Conservation (phyloP, 2,113 vertebrate species). For the Lycaon pictus region DNA sequence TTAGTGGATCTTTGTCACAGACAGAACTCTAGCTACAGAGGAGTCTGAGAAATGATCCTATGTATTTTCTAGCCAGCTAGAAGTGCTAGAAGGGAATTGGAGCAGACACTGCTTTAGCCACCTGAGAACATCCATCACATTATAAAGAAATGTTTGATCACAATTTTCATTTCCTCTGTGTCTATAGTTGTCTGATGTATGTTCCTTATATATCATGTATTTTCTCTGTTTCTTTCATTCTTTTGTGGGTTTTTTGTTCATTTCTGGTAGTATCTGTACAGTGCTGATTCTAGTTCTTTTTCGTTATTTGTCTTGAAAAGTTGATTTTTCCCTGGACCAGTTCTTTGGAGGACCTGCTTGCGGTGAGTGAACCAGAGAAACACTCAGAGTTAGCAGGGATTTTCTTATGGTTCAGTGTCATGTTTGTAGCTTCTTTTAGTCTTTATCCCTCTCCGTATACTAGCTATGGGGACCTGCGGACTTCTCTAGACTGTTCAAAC, state of each 20-base stretch:
- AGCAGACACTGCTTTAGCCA: background rate
- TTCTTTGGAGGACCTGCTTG: background rate
- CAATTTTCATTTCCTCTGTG: background rate
- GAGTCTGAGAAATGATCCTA: background rate
- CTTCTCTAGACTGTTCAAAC: background rate
- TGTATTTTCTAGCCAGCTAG: background rate
- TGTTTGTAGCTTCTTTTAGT: background rate
- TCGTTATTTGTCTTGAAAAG: background rate
- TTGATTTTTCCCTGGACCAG: background rate
- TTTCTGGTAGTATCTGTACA: background rate
- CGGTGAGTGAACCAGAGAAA: background rate
- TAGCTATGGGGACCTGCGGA: background rate
- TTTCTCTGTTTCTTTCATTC: background rate
- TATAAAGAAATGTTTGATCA: background rate
- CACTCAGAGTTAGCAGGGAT: background rate
- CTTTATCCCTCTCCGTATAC: background rate
- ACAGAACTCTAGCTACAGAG: background rate
- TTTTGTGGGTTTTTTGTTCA: background rate
- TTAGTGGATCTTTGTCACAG: background rate
- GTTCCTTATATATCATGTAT: background rate
- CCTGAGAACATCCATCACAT: background rate
- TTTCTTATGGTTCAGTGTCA: background rate
- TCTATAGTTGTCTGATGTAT: background rate
- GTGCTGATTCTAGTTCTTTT: background rate
- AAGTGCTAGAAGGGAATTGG: background rate